Evolutionary conservation across 2,888 invertebrate genomes (phyloP).

Genomic region (Drosophila parthenogenetica): DNA sequence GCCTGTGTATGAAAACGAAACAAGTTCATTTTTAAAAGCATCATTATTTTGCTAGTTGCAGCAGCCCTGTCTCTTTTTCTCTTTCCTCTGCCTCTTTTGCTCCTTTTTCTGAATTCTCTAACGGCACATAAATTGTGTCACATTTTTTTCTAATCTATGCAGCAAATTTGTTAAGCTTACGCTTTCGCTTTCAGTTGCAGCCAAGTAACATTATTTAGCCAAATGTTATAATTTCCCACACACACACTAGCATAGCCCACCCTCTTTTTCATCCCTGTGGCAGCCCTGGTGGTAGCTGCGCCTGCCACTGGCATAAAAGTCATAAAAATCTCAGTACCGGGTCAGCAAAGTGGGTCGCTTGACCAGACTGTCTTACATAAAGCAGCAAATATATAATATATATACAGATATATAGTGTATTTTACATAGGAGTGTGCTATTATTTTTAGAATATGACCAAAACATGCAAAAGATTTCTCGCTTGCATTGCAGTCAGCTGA

Average conservation of each 20-base stretch:
- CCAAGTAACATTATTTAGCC: conserved; percentile 65
- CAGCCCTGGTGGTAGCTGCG: conserved; percentile 12
- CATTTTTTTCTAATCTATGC: conserved; percentile 58
- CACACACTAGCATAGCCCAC: not conserved
- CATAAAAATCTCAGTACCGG: conserved; percentile 71
- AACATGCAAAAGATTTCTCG: conserved; percentile 81
- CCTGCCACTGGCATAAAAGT: conserved; percentile 64
- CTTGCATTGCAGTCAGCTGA: conserved; percentile 47
- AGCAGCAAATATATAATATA: not conserved
- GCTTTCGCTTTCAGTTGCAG: conserved; percentile 74
- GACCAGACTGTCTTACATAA: conserved; percentile 54
- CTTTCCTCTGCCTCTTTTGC: no score
- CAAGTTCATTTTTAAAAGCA: conserved; percentile 72
- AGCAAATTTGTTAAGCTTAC: conserved; percentile 75
- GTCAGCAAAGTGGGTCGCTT: conserved; percentile 72
- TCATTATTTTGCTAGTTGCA: conserved; percentile 62
- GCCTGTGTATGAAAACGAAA: conserved; percentile 45
- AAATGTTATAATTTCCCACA: conserved; percentile 73
- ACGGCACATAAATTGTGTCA: conserved; percentile 46
- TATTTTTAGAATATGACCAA: conserved; percentile 82
- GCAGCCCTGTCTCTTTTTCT: conserved; percentile 2
- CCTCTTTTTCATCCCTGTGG: not conserved
- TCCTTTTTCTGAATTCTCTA: not conserved
- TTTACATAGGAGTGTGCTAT: conserved; percentile 33
- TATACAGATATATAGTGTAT: not conserved